Conservation (phyloP, 2,113 vertebrate species). For the Trematomus loennbergii region DNA sequence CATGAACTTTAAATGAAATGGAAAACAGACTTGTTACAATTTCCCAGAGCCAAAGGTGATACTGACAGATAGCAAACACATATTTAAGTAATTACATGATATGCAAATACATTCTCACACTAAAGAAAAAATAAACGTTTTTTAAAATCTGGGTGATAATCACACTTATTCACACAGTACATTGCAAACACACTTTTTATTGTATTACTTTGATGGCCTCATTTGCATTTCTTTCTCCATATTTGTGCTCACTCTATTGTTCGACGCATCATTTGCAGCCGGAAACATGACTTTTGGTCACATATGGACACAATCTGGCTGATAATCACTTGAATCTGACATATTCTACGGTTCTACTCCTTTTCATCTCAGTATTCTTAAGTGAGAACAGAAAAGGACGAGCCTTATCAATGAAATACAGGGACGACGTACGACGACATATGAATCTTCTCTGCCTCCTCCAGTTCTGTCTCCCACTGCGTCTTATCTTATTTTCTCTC, state of each 20-base stretch:
- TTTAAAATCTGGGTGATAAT: neutral
- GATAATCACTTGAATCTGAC: neutral
- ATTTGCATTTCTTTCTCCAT: neutral
- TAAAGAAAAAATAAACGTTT: neutral
- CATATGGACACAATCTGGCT: neutral
- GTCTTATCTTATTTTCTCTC: constrained; percentile 36
- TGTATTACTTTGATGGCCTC: neutral
- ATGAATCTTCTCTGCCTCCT: constrained; percentile 40
- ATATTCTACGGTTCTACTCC: neutral
- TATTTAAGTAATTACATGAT: neutral
- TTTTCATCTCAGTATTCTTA: neutral
- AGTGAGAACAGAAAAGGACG: constrained; percentile 25
- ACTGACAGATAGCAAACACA: neutral
- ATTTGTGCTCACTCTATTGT: neutral
- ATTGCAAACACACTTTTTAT: neutral
- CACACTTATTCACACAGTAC: neutral
- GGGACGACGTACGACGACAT: neutral
- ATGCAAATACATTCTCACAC: neutral
- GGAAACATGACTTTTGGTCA: neutral
- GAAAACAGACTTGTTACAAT: too few species aligned
- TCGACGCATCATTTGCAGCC: neutral
- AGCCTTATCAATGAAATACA: constrained; percentile 25
- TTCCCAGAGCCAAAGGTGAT: too few species aligned
- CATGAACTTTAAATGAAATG: too few species aligned
- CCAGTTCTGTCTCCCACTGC: constrained; percentile 23